Base-by-base conservation (phyloP, 2,888 invertebrate genomes). In the Eristalis arbustorum region DNA sequence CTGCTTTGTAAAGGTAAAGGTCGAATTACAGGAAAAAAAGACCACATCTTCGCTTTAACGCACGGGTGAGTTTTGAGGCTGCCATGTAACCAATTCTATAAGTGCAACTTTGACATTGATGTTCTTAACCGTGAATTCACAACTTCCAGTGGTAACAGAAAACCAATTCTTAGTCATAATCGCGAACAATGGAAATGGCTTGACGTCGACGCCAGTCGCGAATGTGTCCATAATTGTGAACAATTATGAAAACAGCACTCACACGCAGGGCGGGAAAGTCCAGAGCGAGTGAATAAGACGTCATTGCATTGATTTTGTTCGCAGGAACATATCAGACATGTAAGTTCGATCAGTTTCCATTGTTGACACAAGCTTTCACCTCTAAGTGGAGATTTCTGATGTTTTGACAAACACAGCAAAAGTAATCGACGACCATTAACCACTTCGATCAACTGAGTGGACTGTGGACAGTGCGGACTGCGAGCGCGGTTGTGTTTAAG, bases 101-200 rank as follows among this genome's bases (percentile, higher is more conserved):
- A 57, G 56, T 62, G 72, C 56, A 62, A 76, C 62, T 66, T 34
- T 83, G 82, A 77, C 73, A 73, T 72, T 78, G 63, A 82, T 73
- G 81, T 66, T 76, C 23, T 22, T 66, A 56, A 67, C 81, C 76
- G 67, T 73, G 82, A 77, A 73, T 59, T 69, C 34, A 31, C 14
- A 5, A 23, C 40, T 64, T 57, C 62, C 22, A 13, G 57, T 66
- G 42, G 77, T 79, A 67, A 80, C 49, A 66, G 13, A 67, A 75
- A 57, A 72, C 71, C 71, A 40, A 64, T 77, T 56, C 49, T 49
- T 68, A 40, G 49, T 66, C 56, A 71, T 67, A 57, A 61, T 28
- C 11, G 0, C 66, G 42, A 73, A 69, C 74, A 74, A 69, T 31
- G 61, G 28, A 74, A 79, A 31, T 66, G 49, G 40, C 61, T 40